Evolutionary conservation across 1,140 invertebrate genomes (phyloP).

Genomic region (Ceratina japonica): DNA sequence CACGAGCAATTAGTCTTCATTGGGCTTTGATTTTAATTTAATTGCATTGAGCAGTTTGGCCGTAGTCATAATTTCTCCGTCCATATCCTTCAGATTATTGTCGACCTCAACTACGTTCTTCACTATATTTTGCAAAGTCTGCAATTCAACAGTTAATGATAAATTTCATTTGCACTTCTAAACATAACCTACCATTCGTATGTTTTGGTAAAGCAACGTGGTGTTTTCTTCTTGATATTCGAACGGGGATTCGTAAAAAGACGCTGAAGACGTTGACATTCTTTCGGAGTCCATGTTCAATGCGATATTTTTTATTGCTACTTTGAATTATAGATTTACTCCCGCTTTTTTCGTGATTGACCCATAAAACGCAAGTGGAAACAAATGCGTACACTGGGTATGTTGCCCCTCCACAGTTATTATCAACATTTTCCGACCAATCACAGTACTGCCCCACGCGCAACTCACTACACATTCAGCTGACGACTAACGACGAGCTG

Average conservation of each 20-base stretch:
- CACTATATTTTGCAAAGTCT: constrained; percentile 21
- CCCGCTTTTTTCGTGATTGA: not conserved
- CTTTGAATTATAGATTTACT: not conserved
- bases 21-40: not conserved
- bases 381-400: too few relatives aligned
- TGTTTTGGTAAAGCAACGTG: constrained; percentile 6
- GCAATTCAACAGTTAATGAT: not conserved
- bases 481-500: not conserved
- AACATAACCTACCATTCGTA: constrained; percentile 39
- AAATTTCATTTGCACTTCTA: not conserved
- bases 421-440: too few relatives aligned
- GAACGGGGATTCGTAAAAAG: not conserved
- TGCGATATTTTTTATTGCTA: constrained; percentile 13
- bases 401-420: too few relatives aligned
- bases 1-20: not conserved
- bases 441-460: too few relatives aligned
- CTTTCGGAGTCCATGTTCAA: not conserved
- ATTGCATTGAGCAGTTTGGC: constrained; percentile 17
- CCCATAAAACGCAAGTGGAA: too few relatives aligned
- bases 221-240: not conserved
- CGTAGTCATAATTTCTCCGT: not conserved
- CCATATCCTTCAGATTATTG: constrained; percentile 18
- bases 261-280: not conserved
- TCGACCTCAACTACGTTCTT: not conserved
- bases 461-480: too few relatives aligned